These are phyloP conservation scores for Rattus rattus DNA, from an alignment of 2,113 vertebrate genomes.

Conservation along the genomic window DNA sequence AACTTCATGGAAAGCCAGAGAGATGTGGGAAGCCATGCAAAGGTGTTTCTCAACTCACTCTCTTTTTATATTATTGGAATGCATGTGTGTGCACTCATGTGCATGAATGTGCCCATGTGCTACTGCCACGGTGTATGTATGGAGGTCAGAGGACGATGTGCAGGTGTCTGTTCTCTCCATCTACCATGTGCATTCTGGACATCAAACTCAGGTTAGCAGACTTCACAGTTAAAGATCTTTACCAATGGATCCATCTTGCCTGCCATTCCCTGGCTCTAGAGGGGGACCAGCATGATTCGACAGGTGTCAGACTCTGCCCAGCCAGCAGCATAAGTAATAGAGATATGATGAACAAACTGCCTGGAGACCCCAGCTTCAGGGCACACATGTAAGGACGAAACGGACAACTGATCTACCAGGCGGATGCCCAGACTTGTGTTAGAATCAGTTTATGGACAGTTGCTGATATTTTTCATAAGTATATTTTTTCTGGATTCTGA, in stretches of 20 bases:
- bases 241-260: too few relatives aligned
- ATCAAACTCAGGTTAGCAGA: background rate
- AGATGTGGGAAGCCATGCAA: background rate
- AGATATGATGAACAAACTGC: fast-evolving
- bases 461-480: background rate
- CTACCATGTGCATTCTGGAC: too few relatives aligned
- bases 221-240: too few relatives aligned
- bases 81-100: background rate
- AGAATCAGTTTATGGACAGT: background rate
- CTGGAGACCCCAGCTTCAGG: background rate
- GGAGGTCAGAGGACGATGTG: background rate
- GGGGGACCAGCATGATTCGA: too few relatives aligned
- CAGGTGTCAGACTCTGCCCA: background rate
- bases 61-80: background rate
- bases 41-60: background rate
- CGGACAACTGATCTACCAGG: fast-evolving
- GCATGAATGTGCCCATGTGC: fast-evolving
- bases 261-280: background rate
- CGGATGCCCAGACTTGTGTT: too few relatives aligned
- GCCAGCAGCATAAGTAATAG: background rate
- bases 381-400: fast-evolving
- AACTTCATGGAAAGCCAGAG: background rate
- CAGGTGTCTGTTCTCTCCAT: background rate
- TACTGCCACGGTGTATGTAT: background rate
- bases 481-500: background rate